phyloP scores from a whole-genome alignment of 2,888 invertebrate species.

The Monopis laevigella region DNA sequence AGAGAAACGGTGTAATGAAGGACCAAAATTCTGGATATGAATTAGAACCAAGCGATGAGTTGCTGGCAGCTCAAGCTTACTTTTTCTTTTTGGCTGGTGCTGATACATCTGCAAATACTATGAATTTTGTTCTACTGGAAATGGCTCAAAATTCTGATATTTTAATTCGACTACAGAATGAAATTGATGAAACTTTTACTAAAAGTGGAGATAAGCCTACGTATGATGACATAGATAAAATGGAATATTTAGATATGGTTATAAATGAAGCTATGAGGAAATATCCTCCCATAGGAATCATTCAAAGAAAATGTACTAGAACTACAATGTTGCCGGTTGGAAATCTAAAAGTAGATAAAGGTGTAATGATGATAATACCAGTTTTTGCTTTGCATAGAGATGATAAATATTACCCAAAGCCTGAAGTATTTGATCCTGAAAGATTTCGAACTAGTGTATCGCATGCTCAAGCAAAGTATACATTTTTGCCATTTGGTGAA shows the following conservation, averaged over 20 bases:
- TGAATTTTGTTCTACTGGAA: slow-evolving; percentile 41
- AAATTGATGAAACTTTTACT: slow-evolving; percentile 38
- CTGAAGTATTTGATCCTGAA: slow-evolving; percentile 50
- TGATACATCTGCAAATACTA: slow-evolving; percentile 44
- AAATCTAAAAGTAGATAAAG: slow-evolving; percentile 31
- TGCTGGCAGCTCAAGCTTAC: slow-evolving; percentile 50
- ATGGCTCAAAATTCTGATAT: slow-evolving; percentile 39
- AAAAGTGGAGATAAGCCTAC: slow-evolving; percentile 29
- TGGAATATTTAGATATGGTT: slow-evolving; percentile 47
- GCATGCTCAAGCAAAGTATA: slow-evolving; percentile 30
- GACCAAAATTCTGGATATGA: slow-evolving; percentile 32
- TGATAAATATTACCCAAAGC: slow-evolving; percentile 37
- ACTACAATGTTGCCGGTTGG: slow-evolving; percentile 31
- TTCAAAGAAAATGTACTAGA: slow-evolving; percentile 34
- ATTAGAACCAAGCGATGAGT: slow-evolving; percentile 34
- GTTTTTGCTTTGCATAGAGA: slow-evolving; percentile 40
- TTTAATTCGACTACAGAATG: slow-evolving; percentile 36
- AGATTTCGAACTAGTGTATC: slow-evolving; percentile 32
- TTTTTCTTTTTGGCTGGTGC: slow-evolving; percentile 54
- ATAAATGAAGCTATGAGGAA: slow-evolving; percentile 39
- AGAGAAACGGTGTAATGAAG: slow-evolving; percentile 32
- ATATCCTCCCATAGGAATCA: slow-evolving; percentile 36
- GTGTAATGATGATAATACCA: slow-evolving; percentile 26
- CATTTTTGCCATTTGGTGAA: slow-evolving; percentile 57
- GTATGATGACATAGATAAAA: slow-evolving; percentile 33